Evolutionary conservation across 2,797 vertebrate species (phyloP).

Genomic region (Trichosurus vulpecula): DNA sequence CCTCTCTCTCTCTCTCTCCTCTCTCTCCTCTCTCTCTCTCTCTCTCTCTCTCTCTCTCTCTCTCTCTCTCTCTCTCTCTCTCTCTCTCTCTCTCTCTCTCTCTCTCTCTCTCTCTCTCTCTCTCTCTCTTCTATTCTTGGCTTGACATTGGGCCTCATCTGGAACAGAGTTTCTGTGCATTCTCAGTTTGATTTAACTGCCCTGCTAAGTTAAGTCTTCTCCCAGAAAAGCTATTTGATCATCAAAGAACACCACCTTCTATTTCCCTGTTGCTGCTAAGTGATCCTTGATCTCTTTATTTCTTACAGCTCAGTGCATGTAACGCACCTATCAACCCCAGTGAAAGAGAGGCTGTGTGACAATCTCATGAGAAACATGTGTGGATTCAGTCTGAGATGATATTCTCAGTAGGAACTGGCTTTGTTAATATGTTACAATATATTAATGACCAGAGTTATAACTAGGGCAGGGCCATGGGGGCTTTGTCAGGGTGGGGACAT

Average conservation of each 20-base stretch:
- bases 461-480: neutral
- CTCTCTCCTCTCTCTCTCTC: too few relatives aligned
- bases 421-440: neutral
- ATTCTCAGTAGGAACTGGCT: neutral
- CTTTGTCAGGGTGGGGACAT: neutral
- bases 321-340: neutral
- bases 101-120: neutral
- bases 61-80: too few relatives aligned
- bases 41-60: too few relatives aligned
- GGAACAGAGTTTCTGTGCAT: neutral
- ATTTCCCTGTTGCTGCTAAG: neutral
- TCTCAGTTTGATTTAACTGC: neutral
- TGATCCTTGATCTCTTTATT: neutral
- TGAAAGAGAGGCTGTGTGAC: neutral
- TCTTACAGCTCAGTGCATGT: neutral
- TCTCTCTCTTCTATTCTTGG: neutral
- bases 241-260: neutral
- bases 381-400: neutral
- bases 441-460: neutral
- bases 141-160: neutral
- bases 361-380: neutral
- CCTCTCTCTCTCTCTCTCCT: too few relatives aligned
- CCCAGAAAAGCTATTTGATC: neutral
- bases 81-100: neutral
- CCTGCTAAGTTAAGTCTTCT: neutral